Base-by-base conservation (phyloP, 1,140 invertebrate species). In the Nilaparvata lugens region DNA sequence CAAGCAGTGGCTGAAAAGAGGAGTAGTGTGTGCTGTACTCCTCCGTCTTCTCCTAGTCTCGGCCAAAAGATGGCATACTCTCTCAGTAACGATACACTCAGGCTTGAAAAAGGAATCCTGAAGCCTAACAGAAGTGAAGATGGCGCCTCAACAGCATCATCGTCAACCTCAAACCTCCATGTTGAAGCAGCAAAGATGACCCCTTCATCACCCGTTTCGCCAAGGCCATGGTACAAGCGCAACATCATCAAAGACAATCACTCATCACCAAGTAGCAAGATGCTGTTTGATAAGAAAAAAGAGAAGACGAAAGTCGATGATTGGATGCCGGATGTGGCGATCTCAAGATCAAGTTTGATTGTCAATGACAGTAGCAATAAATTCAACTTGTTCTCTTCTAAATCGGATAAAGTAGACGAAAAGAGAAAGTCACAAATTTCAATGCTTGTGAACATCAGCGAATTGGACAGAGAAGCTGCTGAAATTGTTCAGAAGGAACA, bases 371-470 rank as follows among this genome's bases (percentile, higher is more conserved):
- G 55, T 73, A 75, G 18, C 40, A 58, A 56, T 56, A 63, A 60
- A 23, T 63, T 66, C 16, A 68, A 64, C 51, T 63, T 68, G 28
- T 68, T 68, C 54, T 56, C 67, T 14, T 53, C 67, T 9, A 60
- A 58, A 52, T 56, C 63, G 25, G 71, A 70, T 35, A 70, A 71
- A 57, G 69, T 71, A 25, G 72, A 75, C 2, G 72, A 76, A 9
- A 84, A 84, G 67, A 71, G 82, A 23, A 78, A 75, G 56, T 83
- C 82, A 0, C 79, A 81, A 9, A 69, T 84, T 7, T 85, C 82
- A 21, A 78, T 87, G 58, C 71, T 90, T n/a, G 83, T 84, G 0
- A 90, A 86, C 68, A 89, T 90, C 62, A 89, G 87, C 68, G 86
- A 89, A 68, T 73, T 90, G 21, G 88, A 91, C 70, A 79, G 84